phyloP scores from a whole-genome alignment of 64 coral and sea anemone species.

The Stylophora pistillata region DNA sequence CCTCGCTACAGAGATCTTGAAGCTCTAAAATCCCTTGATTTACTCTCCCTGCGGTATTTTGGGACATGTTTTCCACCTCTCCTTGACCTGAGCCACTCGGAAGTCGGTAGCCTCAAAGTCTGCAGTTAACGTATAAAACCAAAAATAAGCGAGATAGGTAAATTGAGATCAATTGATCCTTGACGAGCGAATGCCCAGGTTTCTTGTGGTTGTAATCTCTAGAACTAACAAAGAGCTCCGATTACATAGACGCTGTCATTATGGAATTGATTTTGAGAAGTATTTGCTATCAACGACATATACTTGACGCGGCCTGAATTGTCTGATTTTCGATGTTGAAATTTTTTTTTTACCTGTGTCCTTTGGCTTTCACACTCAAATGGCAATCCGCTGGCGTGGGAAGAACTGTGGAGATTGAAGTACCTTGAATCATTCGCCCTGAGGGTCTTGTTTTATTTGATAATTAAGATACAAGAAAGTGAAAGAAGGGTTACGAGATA shows the following conservation, averaged over 20 bases:
- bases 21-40: too few relatives aligned
- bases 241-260: background rate
- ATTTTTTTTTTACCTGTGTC: background rate
- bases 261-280: background rate
- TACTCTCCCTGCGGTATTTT: background rate
- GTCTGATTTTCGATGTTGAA: background rate
- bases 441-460: conserved; percentile 3
- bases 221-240: background rate
- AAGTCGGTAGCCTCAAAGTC: conserved; percentile 16
- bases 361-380: too few relatives aligned
- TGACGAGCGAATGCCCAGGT: background rate
- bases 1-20: too few relatives aligned
- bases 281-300: background rate
- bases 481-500: too few relatives aligned
- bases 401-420: background rate
- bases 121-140: background rate
- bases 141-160: background rate
- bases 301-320: background rate
- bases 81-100: background rate
- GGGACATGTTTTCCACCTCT: conserved; percentile 18
- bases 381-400: background rate
- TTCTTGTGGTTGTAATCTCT: background rate
- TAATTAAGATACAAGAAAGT: background rate
- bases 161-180: background rate
- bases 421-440: background rate